Base-by-base conservation (phyloP, 2,888 invertebrate species). In the Lycophotia porphyrea region DNA sequence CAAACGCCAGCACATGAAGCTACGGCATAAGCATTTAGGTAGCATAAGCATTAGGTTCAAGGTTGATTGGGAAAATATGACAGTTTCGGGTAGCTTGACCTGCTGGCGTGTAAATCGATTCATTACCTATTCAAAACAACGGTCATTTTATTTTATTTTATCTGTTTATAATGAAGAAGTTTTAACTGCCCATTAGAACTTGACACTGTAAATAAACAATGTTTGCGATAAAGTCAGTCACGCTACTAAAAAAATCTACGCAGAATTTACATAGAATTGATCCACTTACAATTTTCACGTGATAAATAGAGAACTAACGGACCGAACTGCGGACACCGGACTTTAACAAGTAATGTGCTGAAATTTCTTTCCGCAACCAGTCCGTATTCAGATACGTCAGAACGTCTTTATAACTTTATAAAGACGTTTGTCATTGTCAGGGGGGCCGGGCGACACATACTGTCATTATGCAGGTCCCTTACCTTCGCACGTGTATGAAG, bases 401-500 rank as follows among this genome's bases (percentile, higher is more conserved):
- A n/a, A n/a, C n/a, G n/a, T n/a, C n/a, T n/a, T n/a, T n/a, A n/a
- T n/a, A n/a, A n/a, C n/a, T n/a, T n/a, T n/a, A n/a, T n/a, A 42
- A 31, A 49, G 61, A 58, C 44, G 18, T 49, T 21, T 15, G 44
- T 61, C 34, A 49, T 27, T 49, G 67, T 47, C 24, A 61, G n/a
- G 21, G 44, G 27, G 44, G 52, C 13, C 31, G 21, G 2, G 34
- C 39, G 39, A 52, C 42, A 39, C 34, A 27, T 34, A 44, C 27
- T n/a, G 49, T 27, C 47, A 68, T 68, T 82, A 64, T 68, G 27
- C 61, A 82, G 82, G 82, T 72, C 71, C 39, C 42, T 72, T 65
- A 78, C 68, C 82, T 71, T 27, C 21, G 15, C 55, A 81, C 42
- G 71, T 68, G 42, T 67, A 27, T 18, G 27, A 27, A 36, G 60